Conservation (phyloP, 2,888 invertebrate genomes). For the Drosophila buzzatii region DNA sequence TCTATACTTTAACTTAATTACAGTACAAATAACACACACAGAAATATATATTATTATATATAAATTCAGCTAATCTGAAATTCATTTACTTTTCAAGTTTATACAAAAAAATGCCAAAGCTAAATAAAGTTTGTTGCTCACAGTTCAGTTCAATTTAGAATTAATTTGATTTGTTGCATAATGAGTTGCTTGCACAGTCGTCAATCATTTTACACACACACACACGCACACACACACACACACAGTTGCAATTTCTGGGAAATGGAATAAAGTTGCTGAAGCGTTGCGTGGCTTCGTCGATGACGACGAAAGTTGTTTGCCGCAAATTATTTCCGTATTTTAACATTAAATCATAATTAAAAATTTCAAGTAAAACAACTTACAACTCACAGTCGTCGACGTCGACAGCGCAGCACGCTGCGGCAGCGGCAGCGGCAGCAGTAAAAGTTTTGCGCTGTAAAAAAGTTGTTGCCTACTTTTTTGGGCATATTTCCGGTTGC, state of each 20-base stretch:
- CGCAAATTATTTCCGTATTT: conserved; percentile 80
- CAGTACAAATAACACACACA: background rate
- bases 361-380: conserved; percentile 75
- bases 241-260: background rate
- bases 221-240: conserved; percentile 12
- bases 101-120: background rate
- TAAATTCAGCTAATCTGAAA: background rate
- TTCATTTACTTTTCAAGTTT: background rate
- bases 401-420: conserved; percentile 5
- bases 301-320: conserved; percentile 62
- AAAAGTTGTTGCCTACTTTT: conserved; percentile 78
- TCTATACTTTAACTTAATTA: no score
- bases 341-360: conserved; percentile 80
- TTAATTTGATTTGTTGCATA: conserved; percentile 21
- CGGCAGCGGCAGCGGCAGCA: background rate
- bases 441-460: conserved; percentile 53
- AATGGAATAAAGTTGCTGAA: background rate
- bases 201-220: conserved; percentile 26
- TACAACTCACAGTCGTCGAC: conserved; percentile 51
- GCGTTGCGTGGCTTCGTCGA: conserved; percentile 35
- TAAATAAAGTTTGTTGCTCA: background rate
- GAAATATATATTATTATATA: background rate
- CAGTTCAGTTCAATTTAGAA: conserved; percentile 2
- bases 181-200: conserved; percentile 39
- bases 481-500: conserved; percentile 68